phyloP scores from a whole-genome alignment of 2,888 invertebrate genomes.

The Copidosoma aretas region DNA sequence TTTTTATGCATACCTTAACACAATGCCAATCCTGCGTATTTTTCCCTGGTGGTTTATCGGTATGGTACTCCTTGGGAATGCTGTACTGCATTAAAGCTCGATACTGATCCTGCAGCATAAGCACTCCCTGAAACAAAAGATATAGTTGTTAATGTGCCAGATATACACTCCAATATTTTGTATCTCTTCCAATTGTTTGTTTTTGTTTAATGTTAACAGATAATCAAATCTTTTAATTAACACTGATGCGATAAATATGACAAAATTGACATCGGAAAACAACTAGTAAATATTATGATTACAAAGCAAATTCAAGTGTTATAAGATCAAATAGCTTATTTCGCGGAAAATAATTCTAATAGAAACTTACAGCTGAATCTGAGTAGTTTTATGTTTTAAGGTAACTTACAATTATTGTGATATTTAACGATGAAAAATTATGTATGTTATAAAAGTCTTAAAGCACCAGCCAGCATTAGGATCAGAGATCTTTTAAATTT shows the following conservation, averaged over 20 bases:
- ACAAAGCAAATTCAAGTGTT: too few relatives aligned
- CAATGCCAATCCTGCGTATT: slow-evolving; percentile 70
- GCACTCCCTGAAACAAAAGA: slow-evolving; percentile 71
- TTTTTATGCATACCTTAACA: slow-evolving; percentile 65
- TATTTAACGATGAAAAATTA: too few relatives aligned
- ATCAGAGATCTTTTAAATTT: too few relatives aligned
- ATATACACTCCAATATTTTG: slow-evolving; percentile 54
- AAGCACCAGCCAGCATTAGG: too few relatives aligned
- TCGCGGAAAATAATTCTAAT: too few relatives aligned
- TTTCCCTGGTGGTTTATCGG: slow-evolving; percentile 64
- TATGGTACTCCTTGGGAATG: slow-evolving; percentile 71
- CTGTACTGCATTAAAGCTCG: slow-evolving; percentile 80
- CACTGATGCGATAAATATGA: slow-evolving; percentile 19
- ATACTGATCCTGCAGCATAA: slow-evolving; percentile 76
- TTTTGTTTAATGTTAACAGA: slow-evolving; percentile 44
- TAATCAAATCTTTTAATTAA: neutral
- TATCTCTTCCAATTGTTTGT: slow-evolving; percentile 55
- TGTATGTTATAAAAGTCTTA: too few relatives aligned
- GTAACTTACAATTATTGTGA: too few relatives aligned
- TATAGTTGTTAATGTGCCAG: slow-evolving; percentile 62
- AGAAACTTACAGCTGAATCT: slow-evolving; percentile 1
- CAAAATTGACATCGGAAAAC: neutral
- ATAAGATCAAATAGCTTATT: too few relatives aligned
- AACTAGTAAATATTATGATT: too few relatives aligned
- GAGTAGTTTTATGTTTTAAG: neutral